Evolutionary conservation across 2,888 invertebrate genomes (phyloP).

Genomic region (Teleiodes luculella): DNA sequence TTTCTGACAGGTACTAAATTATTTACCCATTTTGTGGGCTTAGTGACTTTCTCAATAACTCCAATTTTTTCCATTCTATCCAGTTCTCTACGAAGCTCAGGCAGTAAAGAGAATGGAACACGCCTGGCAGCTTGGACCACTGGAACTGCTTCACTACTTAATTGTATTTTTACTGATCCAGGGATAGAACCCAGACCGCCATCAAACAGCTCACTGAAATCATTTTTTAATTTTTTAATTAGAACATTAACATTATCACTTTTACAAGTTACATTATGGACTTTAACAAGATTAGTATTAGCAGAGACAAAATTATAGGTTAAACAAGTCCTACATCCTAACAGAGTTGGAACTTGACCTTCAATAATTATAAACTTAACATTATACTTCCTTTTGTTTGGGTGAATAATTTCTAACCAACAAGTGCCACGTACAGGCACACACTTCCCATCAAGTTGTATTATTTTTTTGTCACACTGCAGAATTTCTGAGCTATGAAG

Average conservation of each 20-base stretch:
- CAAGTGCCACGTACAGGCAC: constrained; percentile 7
- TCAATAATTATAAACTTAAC: constrained; percentile 14
- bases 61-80: constrained; percentile 15
- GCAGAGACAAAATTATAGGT: constrained; percentile 9
- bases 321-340: constrained; percentile 13
- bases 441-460: constrained; percentile 13
- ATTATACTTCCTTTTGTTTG: constrained; percentile 8
- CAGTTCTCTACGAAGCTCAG: not conserved
- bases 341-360: constrained; percentile 7
- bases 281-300: constrained; percentile 12
- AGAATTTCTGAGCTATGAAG: not conserved
- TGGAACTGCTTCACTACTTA: not conserved
- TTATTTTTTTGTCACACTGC: constrained; percentile 12
- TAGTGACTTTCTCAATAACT: constrained; percentile 15
- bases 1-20: constrained; percentile 15
- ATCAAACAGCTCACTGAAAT: no score
- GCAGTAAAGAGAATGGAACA: constrained; percentile 11
- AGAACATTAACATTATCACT: not conserved
- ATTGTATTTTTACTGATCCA: not conserved
- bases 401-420: constrained; percentile 9
- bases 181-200: not conserved
- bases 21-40: constrained; percentile 22
- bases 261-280: not conserved
- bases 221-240: not conserved
- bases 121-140: constrained; percentile 5